phyloP scores from a whole-genome alignment of 2,797 vertebrate species.

The Scyliorhinus canicula region DNA sequence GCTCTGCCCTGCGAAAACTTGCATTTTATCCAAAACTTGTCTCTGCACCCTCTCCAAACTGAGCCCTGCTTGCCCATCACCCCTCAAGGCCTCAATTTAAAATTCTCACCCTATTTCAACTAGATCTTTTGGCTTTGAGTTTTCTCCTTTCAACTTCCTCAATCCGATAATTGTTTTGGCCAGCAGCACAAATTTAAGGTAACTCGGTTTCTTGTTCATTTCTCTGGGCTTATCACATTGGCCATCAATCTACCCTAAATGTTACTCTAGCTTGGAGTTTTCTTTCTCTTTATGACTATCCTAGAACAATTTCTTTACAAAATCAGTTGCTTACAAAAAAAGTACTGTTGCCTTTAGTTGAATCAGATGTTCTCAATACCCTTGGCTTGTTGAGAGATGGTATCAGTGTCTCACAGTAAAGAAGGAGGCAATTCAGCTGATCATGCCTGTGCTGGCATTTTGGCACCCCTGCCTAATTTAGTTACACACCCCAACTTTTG shows the following conservation, averaged over 20 bases:
- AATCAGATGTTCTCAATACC: neutral
- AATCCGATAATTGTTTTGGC: neutral
- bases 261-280: neutral
- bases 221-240: neutral
- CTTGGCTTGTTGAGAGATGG: neutral
- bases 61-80: too few species aligned
- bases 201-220: neutral
- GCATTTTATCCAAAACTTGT: too few species aligned
- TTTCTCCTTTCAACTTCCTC: too few species aligned
- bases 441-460: too few species aligned
- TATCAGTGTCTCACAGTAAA: too few species aligned
- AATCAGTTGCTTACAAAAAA: neutral
- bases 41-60: too few species aligned
- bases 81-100: too few species aligned
- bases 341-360: neutral
- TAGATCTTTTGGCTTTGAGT: too few species aligned
- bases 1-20: too few species aligned
- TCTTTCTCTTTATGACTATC: neutral
- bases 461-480: neutral
- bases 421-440: too few species aligned
- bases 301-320: neutral
- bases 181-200: neutral
- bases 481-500: neutral
- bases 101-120: too few species aligned
- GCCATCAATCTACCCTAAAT: neutral